Base-by-base conservation (phyloP, 2,797 vertebrate genomes). In the Xiphophorus birchmanni region DNA sequence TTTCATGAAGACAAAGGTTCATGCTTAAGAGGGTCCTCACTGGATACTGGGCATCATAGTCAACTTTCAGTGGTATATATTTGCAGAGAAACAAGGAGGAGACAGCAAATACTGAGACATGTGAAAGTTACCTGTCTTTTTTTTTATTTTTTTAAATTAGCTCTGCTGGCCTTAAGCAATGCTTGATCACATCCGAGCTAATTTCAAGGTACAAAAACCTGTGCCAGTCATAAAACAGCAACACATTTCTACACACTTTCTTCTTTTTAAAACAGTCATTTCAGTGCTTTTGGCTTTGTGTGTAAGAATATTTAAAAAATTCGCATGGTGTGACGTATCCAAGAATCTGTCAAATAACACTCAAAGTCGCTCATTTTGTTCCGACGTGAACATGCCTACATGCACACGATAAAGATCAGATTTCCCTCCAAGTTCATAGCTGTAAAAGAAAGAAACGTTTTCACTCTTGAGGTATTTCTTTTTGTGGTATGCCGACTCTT, bases 21-120 rank as follows among this genome's bases (percentile, higher is more conserved):
- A 32, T 18, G 48, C 72, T 87, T 79, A 40, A 15, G 0, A 10
- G 17, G 23, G 32, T 3, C 26, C 47, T 40, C 35, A 42, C 2
- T 58, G 23, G 52, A 42, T 9, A 9, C 74, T 42, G 37, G 40
- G 12, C 76, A 47, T 52, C 65, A 76, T 37, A 79, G 29, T 45
- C 37, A 42, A 26, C 21, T 69, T 18, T 11, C 40, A 69, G 13
- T 4, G 4, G 21, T 23, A 26, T 26, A 40, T 67, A 40, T 67
- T 40, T 40, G 63, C 35, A 4, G 18, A 69, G 40, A 69, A 69
- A 69, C 21, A 12, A 40, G 84, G 32, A 87, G 17, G 74, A 75
- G 12, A 12, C 5, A 69, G 40, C 63, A 52, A 75, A 52, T 74
- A 82, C 58, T 75, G n/a, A 35, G 76, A 74, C 32, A 37, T 74